These are phyloP conservation scores for Alloplasta piceator DNA, from an alignment of 2,888 invertebrate species.

Conservation along the genomic window DNA sequence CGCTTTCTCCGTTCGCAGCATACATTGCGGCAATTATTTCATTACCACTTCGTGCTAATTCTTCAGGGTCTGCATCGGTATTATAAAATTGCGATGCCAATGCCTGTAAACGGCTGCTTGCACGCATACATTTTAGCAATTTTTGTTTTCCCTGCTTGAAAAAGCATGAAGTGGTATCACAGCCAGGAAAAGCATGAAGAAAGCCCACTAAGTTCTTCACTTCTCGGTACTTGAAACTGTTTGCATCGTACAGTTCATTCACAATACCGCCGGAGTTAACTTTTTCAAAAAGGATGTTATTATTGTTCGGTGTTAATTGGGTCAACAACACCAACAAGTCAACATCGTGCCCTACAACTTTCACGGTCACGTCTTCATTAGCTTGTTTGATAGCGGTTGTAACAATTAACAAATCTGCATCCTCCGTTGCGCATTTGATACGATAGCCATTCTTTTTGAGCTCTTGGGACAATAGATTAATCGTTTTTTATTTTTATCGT, in stretches of 20 bases:
- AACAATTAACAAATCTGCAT: slow-evolving; percentile 16
- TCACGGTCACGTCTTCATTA: neutral
- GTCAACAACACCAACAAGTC: slow-evolving; percentile 20
- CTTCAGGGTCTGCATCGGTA: no score
- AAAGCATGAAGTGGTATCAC: no score
- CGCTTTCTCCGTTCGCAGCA: no score
- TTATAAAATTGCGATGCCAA: no score
- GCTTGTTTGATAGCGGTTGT: neutral
- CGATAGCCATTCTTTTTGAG: neutral
- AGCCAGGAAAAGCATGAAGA: neutral
- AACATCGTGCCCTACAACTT: slow-evolving; percentile 15
- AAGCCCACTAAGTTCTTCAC: neutral
- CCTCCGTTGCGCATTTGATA: slow-evolving; percentile 8
- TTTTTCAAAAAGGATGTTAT: neutral
- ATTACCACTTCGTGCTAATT: no score
- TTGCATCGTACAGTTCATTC: slow-evolving; percentile 4
- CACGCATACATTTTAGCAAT: no score
- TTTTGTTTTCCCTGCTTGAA: no score
- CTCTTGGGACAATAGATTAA: slow-evolving; percentile 1
- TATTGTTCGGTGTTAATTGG: neutral
- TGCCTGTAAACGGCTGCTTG: no score
- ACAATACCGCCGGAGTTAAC: slow-evolving; percentile 7
- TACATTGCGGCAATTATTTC: no score
- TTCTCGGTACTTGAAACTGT: slow-evolving; percentile 9
- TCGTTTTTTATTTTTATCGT: slow-evolving; percentile 14